Evolutionary conservation across 64 coral and sea anemone species (phyloP).

Genomic region (Actinia equina): DNA sequence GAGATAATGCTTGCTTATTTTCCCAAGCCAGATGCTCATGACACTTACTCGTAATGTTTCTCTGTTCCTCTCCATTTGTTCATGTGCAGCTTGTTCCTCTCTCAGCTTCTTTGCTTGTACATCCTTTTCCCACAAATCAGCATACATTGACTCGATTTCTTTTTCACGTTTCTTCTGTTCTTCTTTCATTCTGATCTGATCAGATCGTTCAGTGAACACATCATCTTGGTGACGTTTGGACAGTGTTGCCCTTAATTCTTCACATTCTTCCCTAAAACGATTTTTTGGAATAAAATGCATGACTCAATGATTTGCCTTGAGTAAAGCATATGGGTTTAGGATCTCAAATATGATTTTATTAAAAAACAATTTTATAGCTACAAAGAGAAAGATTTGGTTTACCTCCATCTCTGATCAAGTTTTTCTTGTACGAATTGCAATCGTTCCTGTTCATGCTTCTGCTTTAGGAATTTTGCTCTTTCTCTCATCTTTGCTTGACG

Average conservation of each 20-base stretch:
- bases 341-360: too few species aligned
- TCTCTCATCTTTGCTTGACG: constrained; percentile 98
- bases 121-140: constrained; percentile 91
- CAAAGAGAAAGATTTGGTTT: neutral
- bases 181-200: constrained; percentile 88
- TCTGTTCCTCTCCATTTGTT: constrained; percentile 85
- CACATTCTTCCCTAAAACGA: constrained; percentile 77
- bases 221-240: constrained; percentile 85
- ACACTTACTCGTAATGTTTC: constrained; percentile 78
- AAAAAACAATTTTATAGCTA: too few species aligned
- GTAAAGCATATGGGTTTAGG: neutral
- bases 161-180: constrained; percentile 66
- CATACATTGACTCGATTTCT: constrained; percentile 91
- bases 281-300: neutral
- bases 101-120: constrained; percentile 61
- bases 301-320: neutral
- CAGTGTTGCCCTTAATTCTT: constrained; percentile 77
- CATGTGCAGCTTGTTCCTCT: constrained; percentile 75
- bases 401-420: constrained; percentile 97
- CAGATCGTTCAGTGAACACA: constrained; percentile 73
- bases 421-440: constrained; percentile 91
- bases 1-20: too few species aligned
- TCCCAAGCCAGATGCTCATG: too few species aligned
- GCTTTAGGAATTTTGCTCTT: constrained; percentile 92
- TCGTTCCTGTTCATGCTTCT: constrained; percentile 83